Base-by-base conservation (phyloP, 2,113 vertebrate genomes). In the Copsychus sechellarum region DNA sequence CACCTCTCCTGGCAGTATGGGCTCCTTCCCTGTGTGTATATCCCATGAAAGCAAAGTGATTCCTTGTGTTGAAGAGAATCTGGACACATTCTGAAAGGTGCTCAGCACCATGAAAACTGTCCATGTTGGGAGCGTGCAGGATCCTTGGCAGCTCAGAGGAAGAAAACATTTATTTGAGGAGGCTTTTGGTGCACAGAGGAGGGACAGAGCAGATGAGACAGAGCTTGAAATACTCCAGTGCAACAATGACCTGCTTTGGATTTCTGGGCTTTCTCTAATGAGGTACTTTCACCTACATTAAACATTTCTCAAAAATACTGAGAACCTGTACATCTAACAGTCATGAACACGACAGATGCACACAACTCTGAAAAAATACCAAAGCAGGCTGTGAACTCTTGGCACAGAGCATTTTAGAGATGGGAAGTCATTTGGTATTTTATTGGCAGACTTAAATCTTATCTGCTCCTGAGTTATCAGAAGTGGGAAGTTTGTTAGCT, bases 401-500 rank as follows among this genome's bases (percentile, higher is more conserved):
- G 67, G 79, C 71, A 86, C 47, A 76, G 48, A 73, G 20, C 2
- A 1, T 38, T 70, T 80, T 69, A 43, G 56, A 38, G 17, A 61
- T 50, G 79, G 71, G 54, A 95, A 92, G 7, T 70, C 1, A 65
- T 65, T 50, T 5, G 18, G 6, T 4, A 62, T 93, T 90, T 93
- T 56, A 93, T 42, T 47, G 67, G 42, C 50, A 88, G 58, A 77
- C 50, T 80, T 77, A 79, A 77, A 80, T 57, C 81, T 72, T 57
- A 12, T 29, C 67, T 47, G 34, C n/a, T 95, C 80, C 94, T 88
- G 94, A 96, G 76, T 94, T 91, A 92, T 76, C 76, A 90, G 28
- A 73, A 95, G 50, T 23, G 33, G 74, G 86, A 76, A 62, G 88
- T 80, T 90, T 90, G 86, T 73, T 81, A 94, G 88, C 58, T 86